Conservation (phyloP, 2,888 invertebrate species). For the Lutraria lutraria region DNA sequence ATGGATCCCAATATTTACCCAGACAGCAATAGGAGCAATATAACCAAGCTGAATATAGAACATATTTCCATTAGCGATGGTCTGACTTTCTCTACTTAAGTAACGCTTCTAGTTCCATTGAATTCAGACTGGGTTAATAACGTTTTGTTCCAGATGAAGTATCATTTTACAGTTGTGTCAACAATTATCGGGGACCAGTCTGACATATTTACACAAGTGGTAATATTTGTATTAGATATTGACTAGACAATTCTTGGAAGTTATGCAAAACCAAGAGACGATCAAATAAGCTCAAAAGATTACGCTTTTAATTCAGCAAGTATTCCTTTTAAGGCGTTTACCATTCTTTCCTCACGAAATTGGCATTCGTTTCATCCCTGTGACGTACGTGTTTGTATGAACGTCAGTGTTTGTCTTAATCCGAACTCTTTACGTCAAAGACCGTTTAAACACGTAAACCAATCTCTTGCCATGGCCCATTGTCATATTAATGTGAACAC, state of each 20-base stretch:
- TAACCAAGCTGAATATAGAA: neutral
- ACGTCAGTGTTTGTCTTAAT: neutral
- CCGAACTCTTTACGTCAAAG: no score
- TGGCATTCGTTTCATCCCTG: neutral
- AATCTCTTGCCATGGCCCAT: no score
- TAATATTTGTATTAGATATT: conserved; percentile 3
- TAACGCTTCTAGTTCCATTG: neutral
- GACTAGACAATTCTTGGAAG: neutral
- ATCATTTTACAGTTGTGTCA: neutral
- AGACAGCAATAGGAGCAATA: conserved; percentile 14
- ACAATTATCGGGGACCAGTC: neutral
- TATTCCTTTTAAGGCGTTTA: neutral
- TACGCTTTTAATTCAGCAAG: neutral
- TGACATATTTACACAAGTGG: neutral
- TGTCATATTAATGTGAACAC: no score
- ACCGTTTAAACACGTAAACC: no score
- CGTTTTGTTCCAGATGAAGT: neutral
- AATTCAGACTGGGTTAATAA: neutral
- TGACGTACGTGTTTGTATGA: neutral
- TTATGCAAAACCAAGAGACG: neutral
- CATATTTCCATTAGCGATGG: neutral
- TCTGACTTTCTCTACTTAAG: neutral
- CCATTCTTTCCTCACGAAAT: neutral
- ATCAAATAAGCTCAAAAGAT: neutral
- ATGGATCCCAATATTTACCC: neutral